Conservation (phyloP, 2,888 invertebrate genomes). For the Litoditis marina region DNA sequence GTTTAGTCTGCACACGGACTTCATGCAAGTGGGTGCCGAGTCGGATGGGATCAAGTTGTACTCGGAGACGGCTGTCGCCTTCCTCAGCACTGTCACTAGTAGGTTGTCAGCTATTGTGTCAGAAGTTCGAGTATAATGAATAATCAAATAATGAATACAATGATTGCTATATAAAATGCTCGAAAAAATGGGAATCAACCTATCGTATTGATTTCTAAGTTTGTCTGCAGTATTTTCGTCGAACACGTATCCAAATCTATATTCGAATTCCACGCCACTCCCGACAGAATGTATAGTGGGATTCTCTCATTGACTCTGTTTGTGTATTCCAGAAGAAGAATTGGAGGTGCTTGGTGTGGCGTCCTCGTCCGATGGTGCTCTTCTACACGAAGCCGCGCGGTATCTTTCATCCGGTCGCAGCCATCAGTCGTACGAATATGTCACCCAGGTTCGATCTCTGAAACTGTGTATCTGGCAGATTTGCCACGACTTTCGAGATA, state of each 20-base stretch:
- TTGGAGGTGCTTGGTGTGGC: constrained; percentile 27
- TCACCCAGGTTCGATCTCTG: constrained; percentile 18
- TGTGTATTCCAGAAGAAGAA: constrained; percentile 18
- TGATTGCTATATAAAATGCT: too few relatives aligned
- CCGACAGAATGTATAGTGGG: neutral
- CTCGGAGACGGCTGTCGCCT: constrained; percentile 22
- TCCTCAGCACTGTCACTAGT: constrained; percentile 25
- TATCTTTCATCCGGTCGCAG: constrained; percentile 16
- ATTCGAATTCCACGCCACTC: too few relatives aligned
- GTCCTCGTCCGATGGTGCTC: constrained; percentile 31
- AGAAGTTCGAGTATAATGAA: too few relatives aligned
- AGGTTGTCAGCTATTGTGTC: too few relatives aligned
- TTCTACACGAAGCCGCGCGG: constrained; percentile 34
- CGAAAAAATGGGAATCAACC: too few relatives aligned
- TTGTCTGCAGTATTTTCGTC: too few relatives aligned
- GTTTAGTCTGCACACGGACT: constrained; percentile 67
- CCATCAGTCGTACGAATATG: constrained; percentile 32
- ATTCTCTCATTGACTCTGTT: neutral
- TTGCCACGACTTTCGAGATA: too few relatives aligned
- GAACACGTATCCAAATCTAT: too few relatives aligned
- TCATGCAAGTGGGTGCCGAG: constrained; percentile 30
- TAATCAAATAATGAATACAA: too few relatives aligned
- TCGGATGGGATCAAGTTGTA: constrained; percentile 34
- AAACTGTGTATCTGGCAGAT: neutral
- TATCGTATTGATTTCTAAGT: too few relatives aligned